Evolutionary conservation across 2,888 invertebrate species (phyloP), one percentile per base, ranked within the genome.

Genomic region (Cataglyphis rosenhaueri): DNA sequence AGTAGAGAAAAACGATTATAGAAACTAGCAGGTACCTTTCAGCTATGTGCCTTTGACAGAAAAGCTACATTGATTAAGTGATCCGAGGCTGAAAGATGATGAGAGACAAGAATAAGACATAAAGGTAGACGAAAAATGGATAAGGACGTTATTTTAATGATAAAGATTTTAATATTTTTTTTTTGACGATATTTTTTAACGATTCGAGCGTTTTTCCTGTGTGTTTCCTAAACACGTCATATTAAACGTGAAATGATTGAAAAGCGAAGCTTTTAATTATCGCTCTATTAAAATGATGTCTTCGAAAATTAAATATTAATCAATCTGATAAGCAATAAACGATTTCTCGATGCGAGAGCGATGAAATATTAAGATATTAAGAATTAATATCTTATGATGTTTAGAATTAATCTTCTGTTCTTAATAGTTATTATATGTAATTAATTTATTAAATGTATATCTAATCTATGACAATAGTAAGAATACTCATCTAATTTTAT

Each of bases 1-100:
- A 66, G 76, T 44, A 44, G 70, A 83, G 73, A 41, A 66, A 81
- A 81, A 82, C 74, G 89, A 82, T 68, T 66, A 76, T 68, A 82
- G 81, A 85, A 83, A 75, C 35, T 76, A 86, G 62, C 82, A 79
- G 84, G 78, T 89, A 88, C 86, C 83, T 89, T 86, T 81, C 83
- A 86, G 82, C 89, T 85, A 89, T 86, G 88, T 89, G 88, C 88
- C 89, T 89, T 89, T 88, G 84, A 89, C 85, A 88, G 88, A 83
- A 48, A 82, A 86, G 35, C 71, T 38, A 76, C 52, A 52, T 52
- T 68, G 35, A 44, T 74, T 75, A 25, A 5, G 44, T 41, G 29
- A n/a, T 12, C 59, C n/a, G 78, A 79, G 35, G n/a, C 18, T 59
- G 59, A 59, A 29, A 79, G 10, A 55, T 32, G 73, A 68, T 3